Conservation (phyloP, 2,888 invertebrate species). For the Gerris lacustris region DNA sequence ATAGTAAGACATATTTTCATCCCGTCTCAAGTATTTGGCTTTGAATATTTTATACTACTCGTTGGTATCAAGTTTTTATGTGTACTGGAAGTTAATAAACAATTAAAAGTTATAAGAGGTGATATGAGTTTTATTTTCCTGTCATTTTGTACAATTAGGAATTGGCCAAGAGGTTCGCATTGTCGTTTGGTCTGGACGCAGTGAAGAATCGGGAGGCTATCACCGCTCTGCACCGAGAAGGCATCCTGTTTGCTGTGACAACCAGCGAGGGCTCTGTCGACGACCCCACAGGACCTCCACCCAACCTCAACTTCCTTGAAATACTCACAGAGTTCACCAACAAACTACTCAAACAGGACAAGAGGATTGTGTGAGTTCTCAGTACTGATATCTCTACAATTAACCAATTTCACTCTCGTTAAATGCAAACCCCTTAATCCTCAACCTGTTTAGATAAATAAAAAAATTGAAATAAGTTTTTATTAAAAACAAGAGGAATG, state of each 20-base stretch:
- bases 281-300: conserved; percentile 68
- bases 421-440: no score
- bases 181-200: conserved; percentile 93
- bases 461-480: no score
- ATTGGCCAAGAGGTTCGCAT: conserved; percentile 88
- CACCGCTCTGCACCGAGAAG: conserved; percentile 86
- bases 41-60: no score
- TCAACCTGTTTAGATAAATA: no score
- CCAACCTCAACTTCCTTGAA: conserved; percentile 84
- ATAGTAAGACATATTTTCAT: no score
- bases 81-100: no score
- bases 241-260: conserved; percentile 76
- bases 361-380: conserved; percentile 62
- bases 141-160: conserved; percentile 45
- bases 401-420: no score
- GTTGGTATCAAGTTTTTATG: no score
- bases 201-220: conserved; percentile 94
- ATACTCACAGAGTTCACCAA: conserved; percentile 91
- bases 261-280: conserved; percentile 46
- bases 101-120: no score
- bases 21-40: no score
- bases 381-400: background rate
- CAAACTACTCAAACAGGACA: conserved; percentile 92
- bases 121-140: no score
- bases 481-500: no score